A percentile compares a stretch with the other conserved stretches of the same genome.
Evolutionary conservation across 2,888 invertebrate genomes (phyloP).

Genomic region (Nesidiocoris tenuis): DNA sequence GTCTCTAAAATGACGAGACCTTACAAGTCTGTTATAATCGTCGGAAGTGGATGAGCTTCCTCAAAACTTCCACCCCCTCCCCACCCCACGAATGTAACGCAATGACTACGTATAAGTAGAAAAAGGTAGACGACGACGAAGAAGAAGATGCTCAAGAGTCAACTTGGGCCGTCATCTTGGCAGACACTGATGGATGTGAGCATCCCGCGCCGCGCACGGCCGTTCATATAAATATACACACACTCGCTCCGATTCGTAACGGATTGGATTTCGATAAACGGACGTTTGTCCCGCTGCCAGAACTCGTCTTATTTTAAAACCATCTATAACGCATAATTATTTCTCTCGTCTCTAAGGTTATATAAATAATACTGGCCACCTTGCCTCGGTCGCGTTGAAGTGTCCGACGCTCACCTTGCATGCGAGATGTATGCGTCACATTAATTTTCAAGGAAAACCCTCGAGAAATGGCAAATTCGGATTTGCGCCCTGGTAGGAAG

Average conservation of each 20-base stretch:
- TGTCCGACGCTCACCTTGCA: not conserved
- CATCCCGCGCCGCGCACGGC: slow-evolving; percentile 31
- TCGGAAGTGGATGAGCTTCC: not conserved
- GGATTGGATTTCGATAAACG: slow-evolving; percentile 48
- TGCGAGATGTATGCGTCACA: too few relatives aligned
- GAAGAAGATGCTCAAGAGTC: slow-evolving; percentile 28
- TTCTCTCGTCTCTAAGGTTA: slow-evolving; percentile 5
- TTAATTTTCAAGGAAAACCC: too few relatives aligned
- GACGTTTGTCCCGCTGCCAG: slow-evolving; percentile 40
- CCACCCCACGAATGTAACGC: slow-evolving; percentile 24
- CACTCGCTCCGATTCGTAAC: slow-evolving; percentile 48
- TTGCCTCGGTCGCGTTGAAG: not conserved
- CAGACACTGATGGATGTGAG: slow-evolving; percentile 47
- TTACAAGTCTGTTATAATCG: not conserved
- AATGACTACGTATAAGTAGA: slow-evolving; percentile 17
- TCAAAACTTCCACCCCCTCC: not conserved
- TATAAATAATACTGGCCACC: not conserved
- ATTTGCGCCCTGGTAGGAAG: too few relatives aligned
- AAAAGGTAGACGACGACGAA: slow-evolving; percentile 1
- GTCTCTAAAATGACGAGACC: not conserved
- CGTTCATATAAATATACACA: slow-evolving; percentile 42
- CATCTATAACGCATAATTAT: slow-evolving; percentile 42
- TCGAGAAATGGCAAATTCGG: too few relatives aligned
- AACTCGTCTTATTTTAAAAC: slow-evolving; percentile 32
- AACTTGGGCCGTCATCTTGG: slow-evolving; percentile 39